Evolutionary conservation across 2,888 invertebrate genomes (phyloP).

Genomic region (Synanthedon tipuliformis): DNA sequence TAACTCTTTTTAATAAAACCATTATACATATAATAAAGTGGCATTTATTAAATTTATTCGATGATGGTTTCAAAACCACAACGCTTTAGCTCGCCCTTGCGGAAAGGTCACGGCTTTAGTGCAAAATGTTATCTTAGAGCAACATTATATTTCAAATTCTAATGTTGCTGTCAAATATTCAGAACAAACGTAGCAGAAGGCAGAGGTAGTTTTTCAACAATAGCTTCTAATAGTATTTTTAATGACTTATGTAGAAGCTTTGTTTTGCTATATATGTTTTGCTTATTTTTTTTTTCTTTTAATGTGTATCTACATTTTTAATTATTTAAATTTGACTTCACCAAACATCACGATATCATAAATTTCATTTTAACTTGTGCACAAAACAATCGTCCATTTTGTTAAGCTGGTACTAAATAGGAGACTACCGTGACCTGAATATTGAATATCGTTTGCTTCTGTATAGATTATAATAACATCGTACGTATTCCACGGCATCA

Average conservation of each 20-base stretch:
- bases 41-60: too few relatives aligned
- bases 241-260: background rate
- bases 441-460: slow-evolving; percentile 13
- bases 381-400: slow-evolving; percentile 14
- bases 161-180: background rate
- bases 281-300: too few relatives aligned
- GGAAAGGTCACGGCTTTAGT: slow-evolving; percentile 33
- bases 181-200: background rate
- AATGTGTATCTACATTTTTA: too few relatives aligned
- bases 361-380: background rate
- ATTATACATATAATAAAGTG: too few relatives aligned
- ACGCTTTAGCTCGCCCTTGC: slow-evolving; percentile 19
- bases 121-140: slow-evolving; percentile 33
- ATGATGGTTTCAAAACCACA: background rate
- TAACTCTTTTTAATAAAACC: too few relatives aligned
- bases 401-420: slow-evolving; percentile 23
- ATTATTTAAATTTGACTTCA: too few relatives aligned
- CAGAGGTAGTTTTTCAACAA: background rate
- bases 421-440: slow-evolving; percentile 17
- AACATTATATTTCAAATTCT: background rate
- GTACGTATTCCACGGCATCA: background rate
- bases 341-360: background rate
- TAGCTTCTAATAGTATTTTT: too few relatives aligned
- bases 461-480: slow-evolving; percentile 1
- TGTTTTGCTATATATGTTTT: background rate